A percentile compares a stretch with the other conserved stretches of the same genome.
Conservation (phyloP, 2,888 invertebrate genomes). For the Diadegma fenestrale region DNA sequence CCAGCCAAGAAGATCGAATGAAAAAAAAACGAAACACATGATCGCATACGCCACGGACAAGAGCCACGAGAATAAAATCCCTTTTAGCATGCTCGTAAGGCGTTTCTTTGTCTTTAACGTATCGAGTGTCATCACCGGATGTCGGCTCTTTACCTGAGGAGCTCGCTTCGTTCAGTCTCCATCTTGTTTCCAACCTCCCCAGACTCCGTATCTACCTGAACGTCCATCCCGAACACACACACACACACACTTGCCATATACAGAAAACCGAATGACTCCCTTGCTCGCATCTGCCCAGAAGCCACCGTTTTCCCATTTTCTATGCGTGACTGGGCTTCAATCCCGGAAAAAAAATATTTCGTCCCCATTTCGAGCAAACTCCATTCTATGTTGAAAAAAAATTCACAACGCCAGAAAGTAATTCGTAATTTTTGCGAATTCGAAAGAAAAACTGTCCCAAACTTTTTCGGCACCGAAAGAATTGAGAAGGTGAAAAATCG, state of each 20-base stretch:
- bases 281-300: constrained; percentile 23
- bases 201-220: not conserved
- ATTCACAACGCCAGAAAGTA: too few species aligned
- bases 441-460: too few species aligned
- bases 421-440: too few species aligned
- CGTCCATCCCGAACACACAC: not conserved
- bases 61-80: constrained; percentile 46
- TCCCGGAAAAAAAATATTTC: not conserved
- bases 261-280: constrained; percentile 22
- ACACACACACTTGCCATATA: constrained; percentile 3
- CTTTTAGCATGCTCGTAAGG: constrained; percentile 26
- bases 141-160: constrained; percentile 60
- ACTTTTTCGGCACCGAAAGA: too few species aligned
- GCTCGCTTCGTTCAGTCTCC: constrained; percentile 16
- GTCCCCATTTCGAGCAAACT: not conserved
- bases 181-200: constrained; percentile 35
- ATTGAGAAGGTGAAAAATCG: too few species aligned
- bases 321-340: not conserved
- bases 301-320: constrained; percentile 13
- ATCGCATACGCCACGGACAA: constrained; percentile 31
- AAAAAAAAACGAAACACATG: not conserved
- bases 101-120: constrained; percentile 63
- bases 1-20: constrained; percentile 4
- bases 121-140: constrained; percentile 68
- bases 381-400: too few species aligned